These are phyloP conservation scores for Ochlodes sylvanus DNA, from an alignment of 2,888 invertebrate genomes.

Conservation along the genomic window DNA sequence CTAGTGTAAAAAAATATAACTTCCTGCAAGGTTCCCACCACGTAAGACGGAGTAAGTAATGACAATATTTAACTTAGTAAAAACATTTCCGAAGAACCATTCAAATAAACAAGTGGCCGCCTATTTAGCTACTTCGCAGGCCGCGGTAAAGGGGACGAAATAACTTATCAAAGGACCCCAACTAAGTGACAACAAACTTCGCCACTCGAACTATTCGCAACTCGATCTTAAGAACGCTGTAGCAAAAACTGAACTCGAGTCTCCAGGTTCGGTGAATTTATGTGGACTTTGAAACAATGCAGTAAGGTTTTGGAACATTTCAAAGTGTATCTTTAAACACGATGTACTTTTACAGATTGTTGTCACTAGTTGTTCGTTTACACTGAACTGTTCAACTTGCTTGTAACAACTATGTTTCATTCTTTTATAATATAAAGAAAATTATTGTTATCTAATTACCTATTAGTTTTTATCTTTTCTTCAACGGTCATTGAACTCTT, in stretches of 20 bases:
- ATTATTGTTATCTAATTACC: too few species aligned
- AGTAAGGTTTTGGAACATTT: constrained; percentile 8
- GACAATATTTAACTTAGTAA: background rate
- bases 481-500: too few species aligned
- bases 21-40: too few species aligned
- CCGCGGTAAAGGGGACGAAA: background rate
- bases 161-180: constrained; percentile 9
- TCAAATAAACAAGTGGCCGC: background rate
- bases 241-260: constrained; percentile 12
- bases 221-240: constrained; percentile 13
- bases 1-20: too few species aligned
- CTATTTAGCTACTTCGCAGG: background rate
- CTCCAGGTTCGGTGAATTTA: constrained; percentile 5
- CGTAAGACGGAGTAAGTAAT: too few species aligned
- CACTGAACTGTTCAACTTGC: too few species aligned
- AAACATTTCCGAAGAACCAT: background rate
- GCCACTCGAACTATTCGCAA: constrained; percentile 24
- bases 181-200: constrained; percentile 24
- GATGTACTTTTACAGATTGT: background rate
- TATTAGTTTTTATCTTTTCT: too few species aligned
- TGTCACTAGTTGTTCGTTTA: background rate
- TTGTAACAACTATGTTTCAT: too few species aligned
- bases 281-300: constrained; percentile 16
- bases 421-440: too few species aligned
- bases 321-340: background rate